A percentile compares a stretch with the other conserved stretches of the same genome.
phyloP scores from a whole-genome alignment of 23 tunicate species.

The Pegea sp. region DNA sequence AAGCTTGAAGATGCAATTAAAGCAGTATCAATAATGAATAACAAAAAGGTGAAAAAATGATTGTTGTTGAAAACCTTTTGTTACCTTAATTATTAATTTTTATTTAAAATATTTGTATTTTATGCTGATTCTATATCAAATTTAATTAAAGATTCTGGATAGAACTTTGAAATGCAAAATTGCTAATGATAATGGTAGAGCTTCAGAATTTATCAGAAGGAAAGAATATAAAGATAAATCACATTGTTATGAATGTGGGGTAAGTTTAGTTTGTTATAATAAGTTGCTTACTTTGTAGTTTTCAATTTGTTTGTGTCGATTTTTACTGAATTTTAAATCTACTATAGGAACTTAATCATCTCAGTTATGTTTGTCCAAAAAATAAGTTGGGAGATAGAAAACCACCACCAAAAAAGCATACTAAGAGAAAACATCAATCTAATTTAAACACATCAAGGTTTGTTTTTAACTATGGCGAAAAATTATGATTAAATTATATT shows the following conservation, averaged over 20 bases:
- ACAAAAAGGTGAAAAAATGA: constrained; percentile 11
- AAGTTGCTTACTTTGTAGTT: not conserved
- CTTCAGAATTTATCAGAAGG: constrained; percentile 54
- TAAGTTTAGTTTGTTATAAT: not conserved
- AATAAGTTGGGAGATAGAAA: constrained; percentile 51
- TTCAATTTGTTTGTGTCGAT: not conserved
- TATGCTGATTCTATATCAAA: not conserved
- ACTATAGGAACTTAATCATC: constrained; percentile 22
- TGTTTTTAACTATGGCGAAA: no score
- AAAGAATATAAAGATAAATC: constrained; percentile 71
- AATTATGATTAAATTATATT: no score
- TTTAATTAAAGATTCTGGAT: constrained; percentile 9
- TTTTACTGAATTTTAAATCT: not conserved
- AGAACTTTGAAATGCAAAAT: constrained; percentile 58
- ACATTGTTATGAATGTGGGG: constrained; percentile 72
- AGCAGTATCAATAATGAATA: constrained; percentile 33
- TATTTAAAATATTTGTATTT: not conserved
- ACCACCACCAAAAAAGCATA: constrained; percentile 52
- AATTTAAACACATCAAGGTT: no score
- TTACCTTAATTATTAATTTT: not conserved
- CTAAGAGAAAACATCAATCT: constrained; percentile 4
- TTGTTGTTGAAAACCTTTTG: not conserved
- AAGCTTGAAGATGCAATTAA: constrained; percentile 63
- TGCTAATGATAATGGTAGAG: constrained; percentile 73
- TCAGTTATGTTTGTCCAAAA: constrained; percentile 70